A percentile compares a stretch with the other conserved stretches of the same genome.
phyloP scores from a whole-genome alignment of 2,797 vertebrate species.

The Synanceia verrucosa region DNA sequence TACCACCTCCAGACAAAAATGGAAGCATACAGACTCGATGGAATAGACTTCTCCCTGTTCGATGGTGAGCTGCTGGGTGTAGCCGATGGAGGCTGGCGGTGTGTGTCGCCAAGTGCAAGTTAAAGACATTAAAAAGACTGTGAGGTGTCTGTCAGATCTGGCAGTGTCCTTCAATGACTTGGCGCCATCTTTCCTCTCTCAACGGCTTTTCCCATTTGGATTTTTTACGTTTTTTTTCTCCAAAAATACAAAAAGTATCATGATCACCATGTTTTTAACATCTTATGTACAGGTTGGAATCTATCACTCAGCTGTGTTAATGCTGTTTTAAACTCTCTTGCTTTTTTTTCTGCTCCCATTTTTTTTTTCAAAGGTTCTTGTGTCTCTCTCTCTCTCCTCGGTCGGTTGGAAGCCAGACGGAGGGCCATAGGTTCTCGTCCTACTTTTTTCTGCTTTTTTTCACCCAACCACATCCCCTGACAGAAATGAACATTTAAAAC shows the following conservation, averaged over 20 bases:
- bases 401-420: slow-evolving; percentile 53
- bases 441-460: slow-evolving; percentile 78
- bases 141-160: slow-evolving; percentile 75
- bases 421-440: slow-evolving; percentile 76
- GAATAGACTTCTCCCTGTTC: slow-evolving; percentile 67
- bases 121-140: slow-evolving; percentile 42
- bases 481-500: slow-evolving; percentile 76
- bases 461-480: slow-evolving; percentile 73
- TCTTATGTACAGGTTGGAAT: slow-evolving; percentile 77
- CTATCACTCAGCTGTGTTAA: slow-evolving; percentile 57
- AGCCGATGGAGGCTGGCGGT: slow-evolving; percentile 2
- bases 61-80: slow-evolving; percentile 52
- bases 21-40: slow-evolving; percentile 74
- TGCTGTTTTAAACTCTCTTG: slow-evolving; percentile 61
- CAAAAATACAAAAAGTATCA: slow-evolving; percentile 81
- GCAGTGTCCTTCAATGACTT: slow-evolving; percentile 69
- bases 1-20: slow-evolving; percentile 72
- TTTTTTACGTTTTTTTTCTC: slow-evolving; percentile 63
- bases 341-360: slow-evolving; percentile 70
- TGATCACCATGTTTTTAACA: slow-evolving; percentile 52
- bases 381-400: slow-evolving; percentile 54
- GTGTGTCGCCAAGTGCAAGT: slow-evolving; percentile 26
- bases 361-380: slow-evolving; percentile 46
- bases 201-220: slow-evolving; percentile 58
- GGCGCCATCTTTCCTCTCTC: slow-evolving; percentile 37